phyloP scores from a whole-genome alignment of 2,888 invertebrate genomes.

The Chelonus formosanus region DNA sequence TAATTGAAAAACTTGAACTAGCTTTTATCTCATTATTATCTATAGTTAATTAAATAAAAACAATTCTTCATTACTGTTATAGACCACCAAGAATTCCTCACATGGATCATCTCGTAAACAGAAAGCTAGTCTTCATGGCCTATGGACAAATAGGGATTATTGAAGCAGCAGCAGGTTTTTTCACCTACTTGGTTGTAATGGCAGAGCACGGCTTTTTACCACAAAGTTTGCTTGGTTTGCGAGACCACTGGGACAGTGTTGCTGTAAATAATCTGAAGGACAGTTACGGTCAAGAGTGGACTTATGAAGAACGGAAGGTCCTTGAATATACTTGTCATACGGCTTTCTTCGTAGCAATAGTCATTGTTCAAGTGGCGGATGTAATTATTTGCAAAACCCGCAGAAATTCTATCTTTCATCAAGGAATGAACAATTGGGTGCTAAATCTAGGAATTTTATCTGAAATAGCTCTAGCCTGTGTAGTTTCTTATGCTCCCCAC shows the following conservation, averaged over 20 bases:
- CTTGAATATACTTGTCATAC: slow-evolving; percentile 81
- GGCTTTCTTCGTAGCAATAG: slow-evolving; percentile 81
- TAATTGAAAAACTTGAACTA: slow-evolving; percentile 7
- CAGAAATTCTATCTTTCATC: slow-evolving; percentile 76
- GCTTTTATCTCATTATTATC: too few species aligned
- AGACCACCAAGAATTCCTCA: slow-evolving; percentile 68
- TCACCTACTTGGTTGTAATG: slow-evolving; percentile 81
- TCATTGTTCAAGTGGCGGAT: slow-evolving; percentile 81
- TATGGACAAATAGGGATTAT: slow-evolving; percentile 89
- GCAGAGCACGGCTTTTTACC: slow-evolving; percentile 83
- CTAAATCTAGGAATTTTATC: slow-evolving; percentile 72
- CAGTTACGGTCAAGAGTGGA: slow-evolving; percentile 81
- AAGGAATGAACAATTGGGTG: slow-evolving; percentile 79
- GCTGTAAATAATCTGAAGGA: slow-evolving; percentile 73
- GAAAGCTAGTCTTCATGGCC: slow-evolving; percentile 77
- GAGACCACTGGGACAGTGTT: slow-evolving; percentile 77
- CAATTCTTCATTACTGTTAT: slow-evolving; percentile 19
- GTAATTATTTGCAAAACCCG: slow-evolving; percentile 82
- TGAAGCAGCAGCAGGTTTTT: slow-evolving; percentile 83
- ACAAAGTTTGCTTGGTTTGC: slow-evolving; percentile 72
- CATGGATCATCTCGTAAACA: slow-evolving; percentile 68
- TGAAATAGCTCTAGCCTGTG: slow-evolving; percentile 65
- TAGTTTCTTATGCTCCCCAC: slow-evolving; percentile 66
- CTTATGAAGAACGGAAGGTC: slow-evolving; percentile 72
- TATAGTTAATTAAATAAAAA: neutral